Conservation (phyloP, 2,113 vertebrate genomes). For the Chaetodon auriga region DNA sequence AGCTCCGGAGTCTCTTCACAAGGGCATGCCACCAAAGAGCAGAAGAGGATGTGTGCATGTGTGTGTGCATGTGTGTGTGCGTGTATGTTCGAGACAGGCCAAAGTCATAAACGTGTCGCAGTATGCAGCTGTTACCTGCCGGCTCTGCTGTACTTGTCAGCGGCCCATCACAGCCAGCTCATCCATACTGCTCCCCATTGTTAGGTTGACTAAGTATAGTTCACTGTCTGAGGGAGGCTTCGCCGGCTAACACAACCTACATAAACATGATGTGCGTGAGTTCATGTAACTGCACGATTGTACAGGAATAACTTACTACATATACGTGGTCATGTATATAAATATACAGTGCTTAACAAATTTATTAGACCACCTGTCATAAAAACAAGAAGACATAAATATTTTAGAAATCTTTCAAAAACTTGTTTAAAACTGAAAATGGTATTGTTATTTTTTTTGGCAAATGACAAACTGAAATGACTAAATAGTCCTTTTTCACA, state of each 20-base stretch:
- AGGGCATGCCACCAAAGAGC: constrained; percentile 74
- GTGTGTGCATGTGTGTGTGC: constrained; percentile 20
- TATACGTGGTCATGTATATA: too few species aligned
- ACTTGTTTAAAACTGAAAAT: too few species aligned
- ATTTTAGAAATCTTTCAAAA: too few species aligned
- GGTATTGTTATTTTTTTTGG: too few species aligned
- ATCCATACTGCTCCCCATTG: constrained; percentile 63
- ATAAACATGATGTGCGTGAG: neutral
- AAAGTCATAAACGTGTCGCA: constrained; percentile 62
- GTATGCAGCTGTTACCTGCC: constrained; percentile 80
- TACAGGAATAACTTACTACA: too few species aligned
- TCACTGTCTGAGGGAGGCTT: constrained; percentile 28
- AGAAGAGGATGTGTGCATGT: constrained; percentile 43
- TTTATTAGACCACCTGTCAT: too few species aligned
- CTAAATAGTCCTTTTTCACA: too few species aligned
- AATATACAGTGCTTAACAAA: too few species aligned
- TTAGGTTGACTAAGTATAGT: constrained; percentile 71
- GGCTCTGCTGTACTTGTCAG: constrained; percentile 73
- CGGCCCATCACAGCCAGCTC: constrained; percentile 54
- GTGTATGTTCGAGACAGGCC: constrained; percentile 31
- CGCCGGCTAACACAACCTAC: neutral
- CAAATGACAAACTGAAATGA: too few species aligned
- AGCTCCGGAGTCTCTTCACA: constrained; percentile 78
- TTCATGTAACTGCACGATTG: too few species aligned
- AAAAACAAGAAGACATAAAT: too few species aligned